Evolutionary conservation across 2,797 vertebrate species (phyloP), one percentile per base, ranked within the genome.

Genomic region (Brachyalestes nurse): DNA sequence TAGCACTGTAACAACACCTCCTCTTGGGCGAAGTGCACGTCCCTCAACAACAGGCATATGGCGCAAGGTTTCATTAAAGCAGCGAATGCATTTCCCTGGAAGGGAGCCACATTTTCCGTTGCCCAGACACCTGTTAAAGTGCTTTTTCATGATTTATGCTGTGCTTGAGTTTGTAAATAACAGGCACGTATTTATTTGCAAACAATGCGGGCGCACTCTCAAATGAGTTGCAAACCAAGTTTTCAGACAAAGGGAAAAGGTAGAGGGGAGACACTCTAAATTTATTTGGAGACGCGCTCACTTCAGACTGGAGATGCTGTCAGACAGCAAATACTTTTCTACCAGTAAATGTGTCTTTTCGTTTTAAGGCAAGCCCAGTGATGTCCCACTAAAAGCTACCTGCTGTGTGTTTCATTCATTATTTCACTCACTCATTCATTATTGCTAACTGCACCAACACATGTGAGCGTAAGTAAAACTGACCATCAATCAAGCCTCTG

Each of bases 91-190:
- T 74, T 74, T 60, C 55, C 55, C 57, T 60, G 60, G 66, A 57
- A 28, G 12, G 21, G 25, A 62, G 47, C n/a, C 51, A 28, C 4
- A 2, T 66, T 70, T 80, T 60, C 70, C 13, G 34, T 62, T 74
- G 42, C 40, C 19, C 62, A 66, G 69, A 70, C 57, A 70, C 82
- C 78, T 86, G 72, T 76, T 64, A 80, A 77, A 57, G 66, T 60
- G 57, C 65, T 66, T 53, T 38, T 51, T 72, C 40, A 8, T 79
- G 69, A 79, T 82, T 80, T 82, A 78, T 84, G 72, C 66, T 55
- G 62, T 47, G 45, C 40, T 62, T 79, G 34, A 74, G 49, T 77
- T 75, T 80, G 71, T 80, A 79, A 65, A 77, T 77, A 61, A 85
- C 67, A 61, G n/a, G 70, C 53, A 9, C 61, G 57, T 76, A 67